These are phyloP conservation scores for Harpagoxenus sublaevis DNA, from an alignment of 2,888 invertebrate genomes.

Conservation along the genomic window DNA sequence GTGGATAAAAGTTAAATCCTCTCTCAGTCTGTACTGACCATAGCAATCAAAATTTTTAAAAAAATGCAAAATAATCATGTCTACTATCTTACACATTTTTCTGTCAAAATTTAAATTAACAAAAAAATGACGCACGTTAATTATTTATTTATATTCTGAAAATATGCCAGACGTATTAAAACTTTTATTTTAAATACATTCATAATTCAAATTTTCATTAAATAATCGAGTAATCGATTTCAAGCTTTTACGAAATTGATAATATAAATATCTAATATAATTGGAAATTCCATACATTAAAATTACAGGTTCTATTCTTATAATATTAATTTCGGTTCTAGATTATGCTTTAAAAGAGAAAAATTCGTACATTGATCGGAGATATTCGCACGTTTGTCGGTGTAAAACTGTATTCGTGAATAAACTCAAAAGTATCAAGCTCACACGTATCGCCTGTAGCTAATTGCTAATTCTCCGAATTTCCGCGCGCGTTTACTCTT, in stretches of 20 bases:
- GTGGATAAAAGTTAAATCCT: neutral
- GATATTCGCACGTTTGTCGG: neutral
- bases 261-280: neutral
- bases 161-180: neutral
- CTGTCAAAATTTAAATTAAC: neutral
- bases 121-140: neutral
- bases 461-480: slow-evolving; percentile 45
- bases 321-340: neutral
- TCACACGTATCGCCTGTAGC: neutral
- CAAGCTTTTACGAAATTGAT: neutral
- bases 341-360: neutral
- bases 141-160: neutral
- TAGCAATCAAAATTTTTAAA: neutral
- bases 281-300: neutral
- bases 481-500: slow-evolving; percentile 15
- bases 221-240: neutral
- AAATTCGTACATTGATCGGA: neutral
- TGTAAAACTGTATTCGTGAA: neutral
- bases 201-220: slow-evolving; percentile 10
- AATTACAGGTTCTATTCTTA: neutral
- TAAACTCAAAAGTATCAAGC: slow-evolving; percentile 7
- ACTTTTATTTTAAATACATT: neutral
- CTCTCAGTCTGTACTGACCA: neutral
- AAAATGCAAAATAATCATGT: neutral
- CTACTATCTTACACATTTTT: neutral